Evolutionary conservation across 2,888 invertebrate species (phyloP).

Genomic region (Zygothrica quintamaculata): DNA sequence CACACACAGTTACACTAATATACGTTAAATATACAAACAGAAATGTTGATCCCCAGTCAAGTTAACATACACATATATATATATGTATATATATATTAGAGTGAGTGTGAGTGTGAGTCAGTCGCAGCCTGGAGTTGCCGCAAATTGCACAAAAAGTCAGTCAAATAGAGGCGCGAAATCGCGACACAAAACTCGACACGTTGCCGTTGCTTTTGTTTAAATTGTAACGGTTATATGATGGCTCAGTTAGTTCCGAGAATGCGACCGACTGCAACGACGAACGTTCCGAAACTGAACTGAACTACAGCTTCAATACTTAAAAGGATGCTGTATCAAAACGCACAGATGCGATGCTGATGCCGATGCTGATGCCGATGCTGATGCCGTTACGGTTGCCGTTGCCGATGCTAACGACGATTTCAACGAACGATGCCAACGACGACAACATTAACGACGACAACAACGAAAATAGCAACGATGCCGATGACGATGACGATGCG

Average conservation of each 20-base stretch:
- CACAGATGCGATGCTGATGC: constrained; percentile 31
- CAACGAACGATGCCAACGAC: constrained; percentile 9
- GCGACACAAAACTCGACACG: constrained; percentile 47
- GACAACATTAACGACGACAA: constrained; percentile 16
- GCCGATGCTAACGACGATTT: constrained; percentile 12
- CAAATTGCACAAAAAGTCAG: constrained; percentile 47
- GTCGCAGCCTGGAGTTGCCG: constrained; percentile 23
- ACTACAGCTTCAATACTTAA: constrained; percentile 4
- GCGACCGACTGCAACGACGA: constrained; percentile 73
- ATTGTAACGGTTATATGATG: constrained; percentile 6
- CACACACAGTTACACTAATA: constrained; percentile 8
- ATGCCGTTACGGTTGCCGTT: constrained; percentile 15
- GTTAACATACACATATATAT: constrained; percentile 6
- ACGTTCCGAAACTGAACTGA: constrained; percentile 70
- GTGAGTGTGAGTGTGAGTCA: constrained; percentile 27
- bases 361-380: constrained; percentile 13
- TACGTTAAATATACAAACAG: background rate
- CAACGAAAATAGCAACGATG: constrained; percentile 17
- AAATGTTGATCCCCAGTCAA: background rate
- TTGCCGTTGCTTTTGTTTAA: constrained; percentile 15
- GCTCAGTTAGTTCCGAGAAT: constrained; percentile 26
- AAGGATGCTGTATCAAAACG: constrained; percentile 64
- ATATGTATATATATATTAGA: too few relatives aligned
- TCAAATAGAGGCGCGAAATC: constrained; percentile 47
- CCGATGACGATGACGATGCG: constrained; percentile 6